A percentile compares a stretch with the other conserved stretches of the same genome.
These are phyloP conservation scores for Drosophila kambysellisi DNA, from an alignment of 2,888 invertebrate genomes.

Conservation along the genomic window DNA sequence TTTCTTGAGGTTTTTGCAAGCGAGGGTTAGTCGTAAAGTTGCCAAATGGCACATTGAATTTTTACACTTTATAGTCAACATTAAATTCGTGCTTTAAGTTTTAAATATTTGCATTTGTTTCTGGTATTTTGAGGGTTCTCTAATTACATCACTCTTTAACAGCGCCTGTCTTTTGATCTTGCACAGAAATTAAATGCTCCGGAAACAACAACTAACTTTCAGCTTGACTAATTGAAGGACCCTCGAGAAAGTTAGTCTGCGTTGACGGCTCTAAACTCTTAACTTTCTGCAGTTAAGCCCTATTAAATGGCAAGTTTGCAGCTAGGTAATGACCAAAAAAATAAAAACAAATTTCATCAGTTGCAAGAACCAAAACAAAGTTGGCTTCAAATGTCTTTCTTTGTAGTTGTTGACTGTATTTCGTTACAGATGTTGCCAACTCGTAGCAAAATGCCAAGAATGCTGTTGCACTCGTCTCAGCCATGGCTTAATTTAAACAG, in stretches of 20 bases:
- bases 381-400: constrained; percentile 43
- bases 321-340: constrained; percentile 31
- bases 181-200: neutral
- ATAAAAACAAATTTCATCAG: constrained; percentile 1
- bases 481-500: constrained; percentile 48
- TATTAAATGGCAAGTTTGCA: constrained; percentile 50
- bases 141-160: neutral
- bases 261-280: constrained; percentile 29
- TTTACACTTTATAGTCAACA: neutral
- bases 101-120: neutral
- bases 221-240: constrained; percentile 24
- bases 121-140: neutral
- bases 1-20: neutral
- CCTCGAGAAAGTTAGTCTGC: constrained; percentile 27
- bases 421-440: constrained; percentile 11
- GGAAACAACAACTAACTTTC: neutral
- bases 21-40: constrained; percentile 18
- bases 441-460: neutral
- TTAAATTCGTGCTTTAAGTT: neutral
- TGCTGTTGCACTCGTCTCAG: constrained; percentile 14
- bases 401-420: constrained; percentile 5
- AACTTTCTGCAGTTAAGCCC: constrained; percentile 54
- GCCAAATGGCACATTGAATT: neutral
- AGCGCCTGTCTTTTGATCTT: neutral
- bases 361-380: constrained; percentile 27